Percentiles rank a stretch among this genome's conserved stretches.
phyloP scores from a whole-genome alignment of 2,888 invertebrate species.

The Acleris emargana region DNA sequence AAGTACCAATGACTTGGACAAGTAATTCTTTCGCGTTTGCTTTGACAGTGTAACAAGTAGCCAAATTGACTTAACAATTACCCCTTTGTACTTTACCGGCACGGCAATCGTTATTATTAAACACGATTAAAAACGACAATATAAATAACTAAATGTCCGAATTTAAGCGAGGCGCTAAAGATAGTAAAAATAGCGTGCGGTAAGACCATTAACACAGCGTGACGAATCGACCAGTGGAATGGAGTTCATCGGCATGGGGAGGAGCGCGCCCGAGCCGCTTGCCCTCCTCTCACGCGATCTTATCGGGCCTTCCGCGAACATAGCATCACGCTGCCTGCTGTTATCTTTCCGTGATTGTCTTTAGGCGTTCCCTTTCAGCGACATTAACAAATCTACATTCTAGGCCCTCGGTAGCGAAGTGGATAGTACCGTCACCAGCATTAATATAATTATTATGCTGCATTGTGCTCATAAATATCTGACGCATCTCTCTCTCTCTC shows the following conservation, averaged over 20 bases:
- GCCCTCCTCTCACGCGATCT: constrained; percentile 80
- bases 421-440: too few relatives aligned
- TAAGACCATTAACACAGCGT: constrained; percentile 80
- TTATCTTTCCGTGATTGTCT: constrained; percentile 54
- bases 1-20: too few relatives aligned
- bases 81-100: too few relatives aligned
- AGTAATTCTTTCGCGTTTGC: too few relatives aligned
- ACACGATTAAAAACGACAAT: too few relatives aligned
- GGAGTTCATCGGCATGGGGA: constrained; percentile 46
- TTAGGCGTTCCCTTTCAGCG: constrained; percentile 38
- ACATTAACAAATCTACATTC: constrained; percentile 7
- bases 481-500: too few relatives aligned
- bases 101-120: too few relatives aligned
- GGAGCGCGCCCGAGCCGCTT: constrained; percentile 51
- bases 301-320: constrained; percentile 81
- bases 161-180: constrained; percentile 52
- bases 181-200: constrained; percentile 80
- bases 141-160: constrained; percentile 2
- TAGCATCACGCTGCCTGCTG: constrained; percentile 70
- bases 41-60: too few relatives aligned
- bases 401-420: too few relatives aligned
- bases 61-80: too few relatives aligned
- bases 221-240: constrained; percentile 75
- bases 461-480: too few relatives aligned
- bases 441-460: too few relatives aligned